Evolutionary conservation across 2,888 invertebrate species (phyloP).

Genomic region (Ypsolopha scabrella): DNA sequence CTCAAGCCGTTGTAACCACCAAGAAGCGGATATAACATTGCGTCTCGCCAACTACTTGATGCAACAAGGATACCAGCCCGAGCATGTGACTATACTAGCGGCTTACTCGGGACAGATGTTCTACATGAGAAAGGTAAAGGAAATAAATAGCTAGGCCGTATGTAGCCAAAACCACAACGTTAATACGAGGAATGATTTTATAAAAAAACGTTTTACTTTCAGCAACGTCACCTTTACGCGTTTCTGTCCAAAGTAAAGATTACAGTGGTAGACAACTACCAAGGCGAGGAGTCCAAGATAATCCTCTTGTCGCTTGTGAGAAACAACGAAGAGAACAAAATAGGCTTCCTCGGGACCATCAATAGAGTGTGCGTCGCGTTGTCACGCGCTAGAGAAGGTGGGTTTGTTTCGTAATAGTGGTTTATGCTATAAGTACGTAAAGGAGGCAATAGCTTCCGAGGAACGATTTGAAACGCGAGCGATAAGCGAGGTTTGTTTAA

Average conservation of each 20-base stretch:
- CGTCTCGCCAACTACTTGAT: conserved; percentile 73
- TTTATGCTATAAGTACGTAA: too few species aligned
- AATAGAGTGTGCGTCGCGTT: conserved; percentile 84
- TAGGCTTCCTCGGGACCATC: conserved; percentile 77
- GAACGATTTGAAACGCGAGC: too few species aligned
- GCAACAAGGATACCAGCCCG: conserved; percentile 71
- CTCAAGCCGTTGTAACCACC: conserved; percentile 69
- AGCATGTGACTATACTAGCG: conserved; percentile 79
- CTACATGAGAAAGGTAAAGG: conserved; percentile 62
- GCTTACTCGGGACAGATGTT: conserved; percentile 81
- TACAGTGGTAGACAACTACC: conserved; percentile 82
- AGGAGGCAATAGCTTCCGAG: too few species aligned
- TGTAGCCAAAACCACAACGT: too few species aligned
- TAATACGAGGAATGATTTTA: too few species aligned
- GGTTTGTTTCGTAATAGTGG: too few species aligned
- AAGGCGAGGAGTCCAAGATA: conserved; percentile 84
- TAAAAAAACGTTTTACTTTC: conserved; percentile 12
- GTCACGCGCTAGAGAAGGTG: conserved; percentile 73
- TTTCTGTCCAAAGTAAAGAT: conserved; percentile 69
- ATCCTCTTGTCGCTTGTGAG: conserved; percentile 83
- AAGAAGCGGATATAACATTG: conserved; percentile 74
- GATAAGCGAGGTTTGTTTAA: too few species aligned
- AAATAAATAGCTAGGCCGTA: too few species aligned
- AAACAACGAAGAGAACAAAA: conserved; percentile 73
- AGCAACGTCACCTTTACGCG: conserved; percentile 34